Base-by-base conservation (phyloP, 2,113 vertebrate species). In the Phalacrocorax brasilianus region DNA sequence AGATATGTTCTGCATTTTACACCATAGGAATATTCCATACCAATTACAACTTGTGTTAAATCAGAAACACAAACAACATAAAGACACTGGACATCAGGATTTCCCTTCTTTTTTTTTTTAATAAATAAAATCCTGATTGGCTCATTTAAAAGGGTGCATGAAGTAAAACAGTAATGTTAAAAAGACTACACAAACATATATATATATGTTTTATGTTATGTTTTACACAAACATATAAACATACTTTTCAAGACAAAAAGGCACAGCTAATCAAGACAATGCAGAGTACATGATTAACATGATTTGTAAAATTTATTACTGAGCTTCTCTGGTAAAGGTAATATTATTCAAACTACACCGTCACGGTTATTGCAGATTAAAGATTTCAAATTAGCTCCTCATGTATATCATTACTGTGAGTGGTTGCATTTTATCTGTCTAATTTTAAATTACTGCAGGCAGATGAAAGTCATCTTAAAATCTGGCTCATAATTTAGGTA, bases 291-390 rank as follows among this genome's bases (percentile, higher is more conserved):
- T 79, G 82, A 97, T 96, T 97, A 95, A 76, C 61, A 95, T 68
- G 89, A 97, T 96, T 97, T 96, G 76, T 70, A 97, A 96, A 96
- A 96, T 81, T 81, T 86, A 95, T 95, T 90, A 95, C 95, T 76
- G 93, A 96, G 93, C 70, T 89, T 82, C 84, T 22, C 70, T 88
- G 77, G 96, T 92, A 95, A 97, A 86, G 81, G 84, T 75, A 94
- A 92, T 74, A 88, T 97, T 96, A 97, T 95, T 92, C 96, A 74
- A 74, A 89, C 84, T n/a, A 98, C 90, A 94, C 61, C 19, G 28
- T 76, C 97, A 93, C 26, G 15, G 85, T 95, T 97, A 95, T 24
- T 93, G 96, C 84, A 96, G 90, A 96, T 91, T 95, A 95, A 95
- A 95, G 81, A 91, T 96, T 96, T 96, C 85, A 92, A 96, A 96